Conservation (phyloP, 1,140 invertebrate genomes). For the Periplaneta americana region DNA sequence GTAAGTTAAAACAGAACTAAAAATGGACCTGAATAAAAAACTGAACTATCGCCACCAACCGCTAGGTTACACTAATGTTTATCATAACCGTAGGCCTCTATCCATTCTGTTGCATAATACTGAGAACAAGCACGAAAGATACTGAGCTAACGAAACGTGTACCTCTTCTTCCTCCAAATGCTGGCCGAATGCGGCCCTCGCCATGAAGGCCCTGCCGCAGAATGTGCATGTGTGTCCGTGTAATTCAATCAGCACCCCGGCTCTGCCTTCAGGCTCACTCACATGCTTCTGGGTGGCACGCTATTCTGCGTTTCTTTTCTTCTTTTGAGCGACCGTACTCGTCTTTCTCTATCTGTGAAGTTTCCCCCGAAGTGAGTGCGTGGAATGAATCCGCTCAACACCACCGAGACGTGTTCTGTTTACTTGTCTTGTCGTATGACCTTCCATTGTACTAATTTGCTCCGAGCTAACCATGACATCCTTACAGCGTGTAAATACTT, state of each 20-base stretch:
- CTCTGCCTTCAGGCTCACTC: not conserved
- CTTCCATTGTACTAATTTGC: not conserved
- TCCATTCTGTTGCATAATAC: no score
- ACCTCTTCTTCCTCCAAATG: no score
- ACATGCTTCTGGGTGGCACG: not conserved
- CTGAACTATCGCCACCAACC: no score
- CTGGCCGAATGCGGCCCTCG: no score
- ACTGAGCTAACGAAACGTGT: no score
- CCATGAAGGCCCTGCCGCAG: no score
- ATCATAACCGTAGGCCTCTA: no score
- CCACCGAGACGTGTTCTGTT: not conserved
- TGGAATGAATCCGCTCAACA: not conserved
- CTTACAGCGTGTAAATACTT: not conserved
- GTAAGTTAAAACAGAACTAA: no score
- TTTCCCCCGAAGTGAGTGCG: not conserved
- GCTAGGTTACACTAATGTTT: no score
- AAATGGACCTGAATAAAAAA: no score
- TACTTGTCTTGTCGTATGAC: not conserved
- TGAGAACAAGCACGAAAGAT: no score
- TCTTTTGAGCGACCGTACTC: not conserved
- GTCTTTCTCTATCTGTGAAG: not conserved
- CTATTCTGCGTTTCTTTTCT: not conserved
- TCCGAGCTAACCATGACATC: not conserved
- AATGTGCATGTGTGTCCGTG: not conserved
- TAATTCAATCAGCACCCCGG: not conserved